Percentiles rank a stretch among this genome's conserved stretches.
These are phyloP conservation scores for Taphrorychus bicolor DNA, from an alignment of 2,888 invertebrate genomes.

Conservation along the genomic window DNA sequence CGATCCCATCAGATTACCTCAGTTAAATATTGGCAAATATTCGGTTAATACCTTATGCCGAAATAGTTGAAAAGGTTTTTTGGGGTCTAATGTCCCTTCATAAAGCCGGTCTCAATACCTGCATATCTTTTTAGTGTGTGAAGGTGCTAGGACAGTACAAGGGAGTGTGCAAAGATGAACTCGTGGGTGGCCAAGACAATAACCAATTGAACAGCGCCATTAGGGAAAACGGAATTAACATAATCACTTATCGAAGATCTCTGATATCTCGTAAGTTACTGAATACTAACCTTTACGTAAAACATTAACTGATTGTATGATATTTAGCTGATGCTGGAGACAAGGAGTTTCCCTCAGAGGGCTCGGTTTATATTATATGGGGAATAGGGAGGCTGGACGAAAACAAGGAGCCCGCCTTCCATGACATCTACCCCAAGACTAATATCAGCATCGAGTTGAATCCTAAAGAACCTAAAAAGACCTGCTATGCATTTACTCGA, in stretches of 20 bases:
- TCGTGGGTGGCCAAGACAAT: constrained; percentile 82
- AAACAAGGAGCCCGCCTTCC: constrained; percentile 82
- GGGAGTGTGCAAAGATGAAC: constrained; percentile 85
- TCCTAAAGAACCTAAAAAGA: constrained; percentile 69
- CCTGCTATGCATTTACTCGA: constrained; percentile 76
- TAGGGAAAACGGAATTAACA: constrained; percentile 77
- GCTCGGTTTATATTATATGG: constrained; percentile 75
- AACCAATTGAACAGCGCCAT: constrained; percentile 80
- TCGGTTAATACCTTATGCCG: no score
- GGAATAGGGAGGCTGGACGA: constrained; percentile 81
- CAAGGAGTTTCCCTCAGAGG: constrained; percentile 72
- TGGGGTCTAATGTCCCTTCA: no score
- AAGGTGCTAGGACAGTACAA: constrained; percentile 85
- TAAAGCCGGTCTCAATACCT: no score
- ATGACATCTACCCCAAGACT: constrained; percentile 78
- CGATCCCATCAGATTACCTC: no score
- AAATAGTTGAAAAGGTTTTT: no score
- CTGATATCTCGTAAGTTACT: constrained; percentile 72
- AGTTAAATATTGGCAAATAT: no score
- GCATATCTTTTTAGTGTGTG: constrained; percentile 74
- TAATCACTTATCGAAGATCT: constrained; percentile 78
- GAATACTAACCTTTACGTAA: background rate
- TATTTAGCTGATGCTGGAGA: constrained; percentile 77
- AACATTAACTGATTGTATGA: background rate
- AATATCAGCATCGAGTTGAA: constrained; percentile 73